Base-by-base conservation (phyloP, 2,797 vertebrate genomes). In the Siniperca undulata region DNA sequence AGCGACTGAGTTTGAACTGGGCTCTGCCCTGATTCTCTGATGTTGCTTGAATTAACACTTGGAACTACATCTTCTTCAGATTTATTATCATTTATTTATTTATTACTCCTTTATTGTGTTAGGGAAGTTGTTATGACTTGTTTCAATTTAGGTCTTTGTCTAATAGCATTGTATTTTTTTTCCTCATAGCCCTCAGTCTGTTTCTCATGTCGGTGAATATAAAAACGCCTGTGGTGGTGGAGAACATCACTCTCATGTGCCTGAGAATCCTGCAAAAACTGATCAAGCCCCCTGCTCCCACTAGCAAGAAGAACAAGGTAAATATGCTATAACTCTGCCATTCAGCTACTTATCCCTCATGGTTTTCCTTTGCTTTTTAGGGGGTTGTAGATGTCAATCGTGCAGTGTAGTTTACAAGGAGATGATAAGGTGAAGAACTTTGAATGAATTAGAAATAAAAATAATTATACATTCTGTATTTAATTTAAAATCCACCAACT, bases 271-370 rank as follows among this genome's bases (percentile, higher is more conserved):
- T 99, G 13, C 98, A 99, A 90, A 99, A 99, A 89, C 96, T 99
- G 77, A 99, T 99, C 88, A 99, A 98, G 85, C 99, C 99, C 0
- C 98, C 98, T 60, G 97, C 97, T 48, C 97, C 98, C 20, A 99
- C 98, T 58, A 99, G 98, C 97, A 99, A 99, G 95, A 99, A 99
- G 90, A 99, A 99, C 92, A 99, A 99, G 98, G 99, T 99, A 91
- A 78, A 85, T 55, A 42, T 27, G 30, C 2, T 16, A 0, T 10
- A 38, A 58, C 27, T 24, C 1, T 71, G 34, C 38, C 2, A 12
- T 44, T 60, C 4, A 53, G 19, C 12, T 17, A 0, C 34, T 72
- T 34, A 16, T 59, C 24, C 34, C 2, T 62, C 7, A 7, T 58
- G 61, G 24, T 48, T 61, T 44, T 56, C 10, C 2, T 36, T 30